These are phyloP conservation scores for Pantherophis guttatus DNA, from an alignment of 2,113 vertebrate genomes.

Conservation along the genomic window DNA sequence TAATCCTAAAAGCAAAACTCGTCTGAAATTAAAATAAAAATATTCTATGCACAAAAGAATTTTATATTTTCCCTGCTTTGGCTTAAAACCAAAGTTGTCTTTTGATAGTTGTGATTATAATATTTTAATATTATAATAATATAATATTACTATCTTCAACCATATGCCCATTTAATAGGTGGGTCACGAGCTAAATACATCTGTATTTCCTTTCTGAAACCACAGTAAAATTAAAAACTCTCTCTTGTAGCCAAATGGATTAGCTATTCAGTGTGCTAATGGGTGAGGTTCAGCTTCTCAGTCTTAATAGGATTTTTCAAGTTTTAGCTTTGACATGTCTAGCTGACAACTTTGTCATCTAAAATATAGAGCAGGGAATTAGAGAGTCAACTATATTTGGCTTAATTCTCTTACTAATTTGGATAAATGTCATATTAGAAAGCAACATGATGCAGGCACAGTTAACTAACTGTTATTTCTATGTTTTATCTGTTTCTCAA, in stretches of 20 bases:
- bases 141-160: not conserved
- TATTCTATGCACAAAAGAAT: not conserved
- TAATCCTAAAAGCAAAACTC: not conserved
- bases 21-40: not conserved
- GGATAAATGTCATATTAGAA: too few species aligned
- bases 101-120: not conserved
- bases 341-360: too few species aligned
- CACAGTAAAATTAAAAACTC: not conserved
- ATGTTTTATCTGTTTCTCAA: not conserved
- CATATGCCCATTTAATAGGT: not conserved
- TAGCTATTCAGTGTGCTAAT: not conserved
- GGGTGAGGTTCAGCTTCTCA: not conserved
- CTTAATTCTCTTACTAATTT: too few species aligned
- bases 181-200: not conserved
- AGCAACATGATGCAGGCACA: too few species aligned
- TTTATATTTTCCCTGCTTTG: not conserved
- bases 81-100: not conserved
- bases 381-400: too few species aligned
- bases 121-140: not conserved
- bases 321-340: not conserved
- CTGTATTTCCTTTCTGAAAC: not conserved
- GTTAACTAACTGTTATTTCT: not conserved
- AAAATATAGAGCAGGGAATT: too few species aligned
- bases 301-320: not conserved
- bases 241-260: not conserved